Evolutionary conservation across 2,113 vertebrate species (phyloP), one percentile per base, ranked within the genome.

Genomic region (Colistium nudipinnis): DNA sequence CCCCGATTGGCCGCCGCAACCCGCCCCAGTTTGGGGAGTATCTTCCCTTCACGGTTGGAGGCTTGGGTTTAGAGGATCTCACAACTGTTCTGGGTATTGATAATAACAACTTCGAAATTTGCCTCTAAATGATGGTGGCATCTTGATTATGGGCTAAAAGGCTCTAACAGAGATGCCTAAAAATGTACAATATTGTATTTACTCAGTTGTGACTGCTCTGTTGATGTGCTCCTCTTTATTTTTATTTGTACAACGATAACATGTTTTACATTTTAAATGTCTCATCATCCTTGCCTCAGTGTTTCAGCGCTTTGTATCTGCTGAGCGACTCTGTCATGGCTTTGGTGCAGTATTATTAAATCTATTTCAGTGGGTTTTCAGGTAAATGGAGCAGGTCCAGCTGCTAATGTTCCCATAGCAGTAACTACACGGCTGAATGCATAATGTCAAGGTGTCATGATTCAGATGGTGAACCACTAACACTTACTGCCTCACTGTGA

Each of bases 91-190:
- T 47, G 45, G 49, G 51, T 73, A 71, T 77, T 64, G 71, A 81
- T 81, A 84, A 82, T 79, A 86, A 76, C 65, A 86, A 81, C 61
- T 81, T 84, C 68, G 82, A 65, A 76, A 83, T 87, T 84, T 74
- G 55, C 39, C 61, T 83, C 81, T 70, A 81, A 82, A 87, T 73
- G 74, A 57, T 45, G 57, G 51, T 28, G 44, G 57, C 59, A 68
- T 56, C 43, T 51, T 48, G 56, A 73, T 53, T 43, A 55, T 62
- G 24, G 70, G 62, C 36, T 55, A 31, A 73, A 57, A 25, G 55
- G 33, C 51, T 71, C n/a, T 27, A 61, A 66, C 6, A 61, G 30
- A 68, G 24, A 59, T 9, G 24, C 28, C n/a, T n/a, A n/a, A n/a
- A 65, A 63, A 76, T 65, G 54, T 31, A 30, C 14, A 55, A 55